Evolutionary conservation across 2,113 vertebrate species (phyloP), one percentile per base, ranked within the genome.

Genomic region (Strix aluco): DNA sequence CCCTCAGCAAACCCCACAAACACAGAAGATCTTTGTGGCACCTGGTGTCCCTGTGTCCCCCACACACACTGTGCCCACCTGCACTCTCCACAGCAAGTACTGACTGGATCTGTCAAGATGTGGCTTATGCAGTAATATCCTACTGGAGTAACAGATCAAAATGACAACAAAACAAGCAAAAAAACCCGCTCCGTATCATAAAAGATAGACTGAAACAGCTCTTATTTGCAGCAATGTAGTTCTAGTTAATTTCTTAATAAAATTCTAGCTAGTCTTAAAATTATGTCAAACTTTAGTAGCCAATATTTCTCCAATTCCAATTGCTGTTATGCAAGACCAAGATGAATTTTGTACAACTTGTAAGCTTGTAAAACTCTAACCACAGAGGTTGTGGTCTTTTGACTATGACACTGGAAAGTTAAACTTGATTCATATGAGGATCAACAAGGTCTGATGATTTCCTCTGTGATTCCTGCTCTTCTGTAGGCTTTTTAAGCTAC

Each of bases 271-370:
- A 36, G 61, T 52, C 75, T 42, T 32, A 67, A 49, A 66, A 57
- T 81, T 81, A 44, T 66, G 22, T 16, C 9, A 1, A 52, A 83
- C 13, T 52, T 83, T 5, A 52, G 27, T 30, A 77, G 51, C 18
- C 69, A 74, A 5, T 46, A 71, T 51, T 46, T 67, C n/a, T 88
- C 21, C 47, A 59, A 32, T 36, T 59, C 11, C 81, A 74, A 23
- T 9, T 67, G 30, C n/a, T 25, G 1, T 15, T 62, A 44, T 0
- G 72, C 18, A 54, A 57, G 38, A 51, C 23, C 0, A 0, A 72
- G 30, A 88, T 26, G 3, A 62, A 71, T 66, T 83, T 7, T 62
- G 30, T 20, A 52, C 36, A 61, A 23, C 27, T 49, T 23, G 13
- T 11, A 46, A 81, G 30, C 49, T 47, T 79, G 34, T 54, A 73